These are phyloP conservation scores for Brachionus manjavacas DNA, from an alignment of 1,140 invertebrate genomes.

Conservation along the genomic window DNA sequence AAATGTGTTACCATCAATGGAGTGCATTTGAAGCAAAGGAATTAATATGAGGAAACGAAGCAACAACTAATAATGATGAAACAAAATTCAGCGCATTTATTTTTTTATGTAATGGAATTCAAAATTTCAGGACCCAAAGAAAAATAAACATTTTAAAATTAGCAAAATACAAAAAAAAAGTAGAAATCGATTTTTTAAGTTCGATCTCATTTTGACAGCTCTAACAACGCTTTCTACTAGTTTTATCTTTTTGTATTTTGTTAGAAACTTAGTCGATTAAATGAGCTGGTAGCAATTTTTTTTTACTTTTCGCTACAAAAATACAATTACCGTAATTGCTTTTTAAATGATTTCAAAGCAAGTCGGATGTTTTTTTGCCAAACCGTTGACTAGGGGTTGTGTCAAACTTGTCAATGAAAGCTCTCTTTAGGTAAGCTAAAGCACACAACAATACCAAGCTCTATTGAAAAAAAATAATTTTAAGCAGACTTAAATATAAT, in stretches of 20 bases:
- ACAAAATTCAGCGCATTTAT: neutral
- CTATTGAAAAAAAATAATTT: neutral
- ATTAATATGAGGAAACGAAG: neutral
- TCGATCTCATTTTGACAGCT: neutral
- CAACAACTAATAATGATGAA: neutral
- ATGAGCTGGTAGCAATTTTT: neutral
- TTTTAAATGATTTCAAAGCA: neutral
- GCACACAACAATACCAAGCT: neutral
- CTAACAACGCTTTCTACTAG: neutral
- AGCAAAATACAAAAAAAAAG: neutral
- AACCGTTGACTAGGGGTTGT: neutral
- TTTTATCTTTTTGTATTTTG: neutral
- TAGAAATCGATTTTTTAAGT: conserved; percentile 21
- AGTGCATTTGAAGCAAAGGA: neutral
- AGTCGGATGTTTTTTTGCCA: neutral
- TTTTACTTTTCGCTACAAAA: neutral
- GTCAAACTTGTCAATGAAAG: neutral
- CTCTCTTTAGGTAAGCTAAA: neutral
- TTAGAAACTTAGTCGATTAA: neutral
- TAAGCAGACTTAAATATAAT: neutral
- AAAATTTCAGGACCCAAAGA: neutral
- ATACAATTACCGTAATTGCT: neutral
- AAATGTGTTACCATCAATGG: neutral
- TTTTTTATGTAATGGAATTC: neutral
- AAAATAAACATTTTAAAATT: conserved; percentile 11